phyloP scores from a whole-genome alignment of 2,797 vertebrate genomes.

The Luscinia luscinia region DNA sequence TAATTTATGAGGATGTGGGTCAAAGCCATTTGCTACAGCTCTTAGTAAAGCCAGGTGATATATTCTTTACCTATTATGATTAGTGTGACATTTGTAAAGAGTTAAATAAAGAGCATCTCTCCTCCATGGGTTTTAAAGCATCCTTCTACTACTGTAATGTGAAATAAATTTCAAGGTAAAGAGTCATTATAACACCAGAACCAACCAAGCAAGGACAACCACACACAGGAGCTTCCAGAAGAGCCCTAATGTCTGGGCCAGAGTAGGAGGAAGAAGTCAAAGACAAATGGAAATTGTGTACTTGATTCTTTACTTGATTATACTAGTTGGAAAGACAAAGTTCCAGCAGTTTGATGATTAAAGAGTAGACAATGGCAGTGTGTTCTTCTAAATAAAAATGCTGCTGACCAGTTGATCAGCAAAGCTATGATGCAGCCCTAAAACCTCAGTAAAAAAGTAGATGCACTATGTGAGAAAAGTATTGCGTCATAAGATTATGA shows the following conservation, averaged over 20 bases:
- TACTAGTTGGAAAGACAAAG: neutral
- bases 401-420: neutral
- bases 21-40: conserved; percentile 23
- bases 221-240: neutral
- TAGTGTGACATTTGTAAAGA: conserved; percentile 64
- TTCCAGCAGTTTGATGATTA: neutral
- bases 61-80: conserved; percentile 44
- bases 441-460: neutral
- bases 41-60: conserved; percentile 38
- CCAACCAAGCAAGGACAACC: neutral
- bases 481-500: neutral
- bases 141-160: neutral
- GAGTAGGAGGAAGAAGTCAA: neutral
- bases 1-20: conserved; percentile 51
- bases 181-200: neutral
- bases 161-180: conserved; percentile 9
- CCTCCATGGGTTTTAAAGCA: neutral
- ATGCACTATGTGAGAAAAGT: neutral
- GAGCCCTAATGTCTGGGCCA: neutral
- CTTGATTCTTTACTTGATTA: neutral
- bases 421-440: neutral
- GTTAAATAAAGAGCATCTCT: conserved; percentile 40
- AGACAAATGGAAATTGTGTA: neutral
- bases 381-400: neutral
- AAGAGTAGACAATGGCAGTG: neutral